Evolutionary conservation across 2,888 invertebrate genomes (phyloP).

Genomic region (Dichetophora obliterata): DNA sequence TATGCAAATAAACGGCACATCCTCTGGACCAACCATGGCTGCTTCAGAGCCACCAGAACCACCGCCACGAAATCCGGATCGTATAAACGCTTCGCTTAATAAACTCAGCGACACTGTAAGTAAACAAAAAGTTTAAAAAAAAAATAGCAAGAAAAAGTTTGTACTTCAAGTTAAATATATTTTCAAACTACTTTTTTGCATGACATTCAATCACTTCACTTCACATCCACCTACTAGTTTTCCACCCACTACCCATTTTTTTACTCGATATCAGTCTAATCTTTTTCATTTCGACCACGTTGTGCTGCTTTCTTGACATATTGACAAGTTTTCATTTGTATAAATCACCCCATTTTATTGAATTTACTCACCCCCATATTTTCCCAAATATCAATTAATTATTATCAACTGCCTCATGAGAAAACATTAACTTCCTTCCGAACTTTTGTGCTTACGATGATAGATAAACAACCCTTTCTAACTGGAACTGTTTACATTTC

Average conservation of each 20-base stretch:
- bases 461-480: no score
- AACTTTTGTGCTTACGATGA: no score
- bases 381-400: background rate
- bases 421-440: no score
- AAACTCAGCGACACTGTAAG: conserved; percentile 70
- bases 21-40: conserved; percentile 69
- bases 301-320: background rate
- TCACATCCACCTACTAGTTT: background rate
- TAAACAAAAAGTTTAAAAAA: conserved; percentile 63
- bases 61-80: conserved; percentile 70
- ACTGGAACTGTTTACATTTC: no score
- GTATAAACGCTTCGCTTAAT: conserved; percentile 70
- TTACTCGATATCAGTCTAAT: background rate
- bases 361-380: background rate
- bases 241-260: background rate
- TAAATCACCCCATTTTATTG: background rate
- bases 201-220: conserved; percentile 23
- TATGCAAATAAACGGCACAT: conserved; percentile 70
- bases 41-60: conserved; percentile 70
- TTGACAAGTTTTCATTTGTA: background rate
- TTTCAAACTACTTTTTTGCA: conserved; percentile 23
- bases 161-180: background rate
- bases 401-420: no score
- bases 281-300: no score
- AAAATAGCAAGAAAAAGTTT: background rate